phyloP scores from a whole-genome alignment of 1,140 invertebrate species.

The Diprion similis region DNA sequence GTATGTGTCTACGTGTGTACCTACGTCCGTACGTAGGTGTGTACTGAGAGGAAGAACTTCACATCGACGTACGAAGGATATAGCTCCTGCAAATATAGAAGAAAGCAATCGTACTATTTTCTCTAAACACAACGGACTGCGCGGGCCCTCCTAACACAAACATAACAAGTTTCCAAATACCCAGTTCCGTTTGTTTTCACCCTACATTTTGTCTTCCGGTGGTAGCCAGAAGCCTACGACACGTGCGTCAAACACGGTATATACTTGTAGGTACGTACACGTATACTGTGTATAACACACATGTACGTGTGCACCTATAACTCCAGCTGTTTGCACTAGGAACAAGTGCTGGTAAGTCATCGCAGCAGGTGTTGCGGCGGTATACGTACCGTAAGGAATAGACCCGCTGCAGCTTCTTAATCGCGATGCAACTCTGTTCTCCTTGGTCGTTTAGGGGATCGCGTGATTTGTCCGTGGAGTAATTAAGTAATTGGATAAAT shows the following conservation, averaged over 20 bases:
- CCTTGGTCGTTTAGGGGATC: not conserved
- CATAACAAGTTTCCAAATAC: slow-evolving; percentile 3
- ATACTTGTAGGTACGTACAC: too few species aligned
- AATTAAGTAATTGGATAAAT: not conserved
- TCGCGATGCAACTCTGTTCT: not conserved
- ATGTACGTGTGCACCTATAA: too few species aligned
- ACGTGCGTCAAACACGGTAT: too few species aligned
- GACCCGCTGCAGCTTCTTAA: too few species aligned
- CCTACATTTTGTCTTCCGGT: not conserved
- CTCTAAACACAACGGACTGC: not conserved
- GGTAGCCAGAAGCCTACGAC: not conserved
- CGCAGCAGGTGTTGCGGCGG: too few species aligned
- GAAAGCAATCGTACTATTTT: not conserved
- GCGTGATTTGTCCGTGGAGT: slow-evolving; percentile 1
- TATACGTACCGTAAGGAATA: too few species aligned
- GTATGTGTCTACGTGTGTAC: slow-evolving; percentile 14
- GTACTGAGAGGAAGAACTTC: slow-evolving; percentile 9
- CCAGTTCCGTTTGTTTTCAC: not conserved
- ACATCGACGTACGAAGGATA: slow-evolving; percentile 31
- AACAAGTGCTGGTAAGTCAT: too few species aligned
- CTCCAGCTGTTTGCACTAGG: too few species aligned
- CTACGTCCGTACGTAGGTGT: slow-evolving; percentile 6
- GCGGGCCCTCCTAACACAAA: not conserved
- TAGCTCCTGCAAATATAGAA: slow-evolving; percentile 32
- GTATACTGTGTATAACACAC: too few species aligned